These are phyloP conservation scores for Lordiphosa andalusiaca DNA, from an alignment of 2,888 invertebrate species.

Conservation along the genomic window DNA sequence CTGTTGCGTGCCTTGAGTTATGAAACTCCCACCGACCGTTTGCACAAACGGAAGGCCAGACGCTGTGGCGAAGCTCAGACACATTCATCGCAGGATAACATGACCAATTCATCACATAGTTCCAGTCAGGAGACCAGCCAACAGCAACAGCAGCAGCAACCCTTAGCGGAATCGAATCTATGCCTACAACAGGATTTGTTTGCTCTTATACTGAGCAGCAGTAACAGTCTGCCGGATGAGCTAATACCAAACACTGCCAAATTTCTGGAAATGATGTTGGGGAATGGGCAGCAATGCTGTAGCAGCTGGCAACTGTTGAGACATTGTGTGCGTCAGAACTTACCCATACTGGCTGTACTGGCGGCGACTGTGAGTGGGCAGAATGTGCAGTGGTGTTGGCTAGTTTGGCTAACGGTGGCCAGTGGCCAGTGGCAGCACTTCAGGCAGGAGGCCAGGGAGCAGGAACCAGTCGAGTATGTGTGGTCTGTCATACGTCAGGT, in stretches of 20 bases:
- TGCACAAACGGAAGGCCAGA: constrained; percentile 43
- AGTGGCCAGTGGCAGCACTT: constrained; percentile 71
- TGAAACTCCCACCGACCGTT: constrained; percentile 49
- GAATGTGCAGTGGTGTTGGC: constrained; percentile 78
- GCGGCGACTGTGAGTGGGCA: constrained; percentile 66
- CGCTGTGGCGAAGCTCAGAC: constrained; percentile 49
- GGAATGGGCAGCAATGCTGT: constrained; percentile 50
- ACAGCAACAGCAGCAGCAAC: no score
- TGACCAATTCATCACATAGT: constrained; percentile 73
- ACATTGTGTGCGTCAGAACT: constrained; percentile 62
- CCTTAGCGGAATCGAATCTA: constrained; percentile 34
- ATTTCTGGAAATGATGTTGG: constrained; percentile 72
- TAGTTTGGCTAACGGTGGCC: constrained; percentile 77
- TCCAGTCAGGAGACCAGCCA: constrained; percentile 64
- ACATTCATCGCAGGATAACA: constrained; percentile 71
- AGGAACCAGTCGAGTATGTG: constrained; percentile 51
- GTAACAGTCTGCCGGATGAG: constrained; percentile 60
- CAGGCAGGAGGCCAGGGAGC: constrained; percentile 44
- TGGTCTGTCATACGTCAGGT: constrained; percentile 71
- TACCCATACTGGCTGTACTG: constrained; percentile 77
- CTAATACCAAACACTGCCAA: constrained; percentile 41
- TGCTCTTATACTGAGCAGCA: constrained; percentile 76
- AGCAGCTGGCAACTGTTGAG: constrained; percentile 74
- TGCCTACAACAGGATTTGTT: constrained; percentile 74
- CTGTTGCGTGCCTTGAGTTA: constrained; percentile 73